Percentiles rank a stretch among this genome's conserved stretches.
phyloP scores from a whole-genome alignment of 2,888 invertebrate species.

The Chorisops tibialis region DNA sequence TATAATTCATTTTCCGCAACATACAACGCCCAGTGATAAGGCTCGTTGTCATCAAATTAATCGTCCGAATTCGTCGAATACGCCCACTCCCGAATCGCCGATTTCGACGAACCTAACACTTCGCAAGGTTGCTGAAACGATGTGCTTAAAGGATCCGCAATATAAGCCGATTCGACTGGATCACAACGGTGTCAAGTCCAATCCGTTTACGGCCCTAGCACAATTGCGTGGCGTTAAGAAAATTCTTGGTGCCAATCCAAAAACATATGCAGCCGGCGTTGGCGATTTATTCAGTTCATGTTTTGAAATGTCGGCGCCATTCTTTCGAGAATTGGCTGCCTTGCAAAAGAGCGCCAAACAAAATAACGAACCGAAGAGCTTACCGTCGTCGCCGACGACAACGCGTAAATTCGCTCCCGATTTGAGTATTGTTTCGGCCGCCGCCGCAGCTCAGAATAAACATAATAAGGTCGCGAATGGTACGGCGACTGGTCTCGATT shows the following conservation, averaged over 20 bases:
- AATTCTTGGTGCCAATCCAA: constrained; percentile 66
- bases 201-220: constrained; percentile 72
- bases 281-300: constrained; percentile 70
- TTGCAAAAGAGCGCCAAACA: constrained; percentile 41
- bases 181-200: constrained; percentile 55
- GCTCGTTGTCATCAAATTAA: constrained; percentile 67
- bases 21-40: constrained; percentile 69
- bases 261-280: constrained; percentile 53
- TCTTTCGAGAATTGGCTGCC: constrained; percentile 51
- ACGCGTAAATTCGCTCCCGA: constrained; percentile 44
- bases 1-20: constrained; percentile 59
- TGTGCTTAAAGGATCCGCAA: constrained; percentile 80
- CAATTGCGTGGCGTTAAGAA: constrained; percentile 79
- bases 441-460: constrained; percentile 16
- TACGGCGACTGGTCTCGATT: constrained; percentile 46
- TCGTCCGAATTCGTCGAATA: constrained; percentile 48
- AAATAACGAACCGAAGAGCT: constrained; percentile 52
- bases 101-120: constrained; percentile 56
- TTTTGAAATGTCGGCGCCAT: constrained; percentile 72
- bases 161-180: constrained; percentile 63
- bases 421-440: constrained; percentile 17
- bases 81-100: constrained; percentile 47
- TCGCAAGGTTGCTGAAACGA: constrained; percentile 75
- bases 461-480: constrained; percentile 40
- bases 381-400: constrained; percentile 56